These are phyloP conservation scores for Falco peregrinus DNA, from an alignment of 2,797 vertebrate genomes.

Conservation along the genomic window DNA sequence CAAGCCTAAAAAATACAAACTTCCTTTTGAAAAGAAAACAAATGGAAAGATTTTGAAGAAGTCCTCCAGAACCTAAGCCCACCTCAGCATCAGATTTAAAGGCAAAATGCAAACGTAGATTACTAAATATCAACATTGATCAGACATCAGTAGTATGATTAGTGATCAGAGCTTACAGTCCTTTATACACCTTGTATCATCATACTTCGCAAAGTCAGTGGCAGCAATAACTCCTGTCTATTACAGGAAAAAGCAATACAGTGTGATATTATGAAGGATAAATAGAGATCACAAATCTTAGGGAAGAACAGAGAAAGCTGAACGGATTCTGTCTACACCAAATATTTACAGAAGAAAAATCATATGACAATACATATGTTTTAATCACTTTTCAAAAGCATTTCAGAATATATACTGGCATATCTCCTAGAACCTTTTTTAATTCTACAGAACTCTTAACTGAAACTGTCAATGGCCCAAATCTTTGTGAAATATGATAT, in stretches of 20 bases:
- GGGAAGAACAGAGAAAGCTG: not conserved
- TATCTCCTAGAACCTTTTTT: not conserved
- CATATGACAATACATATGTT: rapidly evolving
- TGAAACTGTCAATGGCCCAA: not conserved
- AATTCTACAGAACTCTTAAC: not conserved
- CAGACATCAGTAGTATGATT: not conserved
- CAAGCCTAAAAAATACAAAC: not conserved
- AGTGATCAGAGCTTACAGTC: not conserved
- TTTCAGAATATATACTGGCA: not conserved
- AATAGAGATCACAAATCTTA: not conserved
- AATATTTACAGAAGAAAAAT: not conserved
- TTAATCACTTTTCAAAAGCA: not conserved
- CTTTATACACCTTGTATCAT: not conserved
- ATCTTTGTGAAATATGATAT: not conserved
- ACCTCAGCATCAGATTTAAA: not conserved
- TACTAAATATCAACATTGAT: not conserved
- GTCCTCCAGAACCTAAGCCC: not conserved
- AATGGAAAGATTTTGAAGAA: not conserved
- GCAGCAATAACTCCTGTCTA: not conserved
- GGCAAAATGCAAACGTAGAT: not conserved
- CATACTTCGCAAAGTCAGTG: not conserved
- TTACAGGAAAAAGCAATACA: not conserved
- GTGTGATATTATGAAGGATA: not conserved
- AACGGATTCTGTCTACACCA: not conserved
- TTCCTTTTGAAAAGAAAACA: not conserved